Evolutionary conservation across 1,140 invertebrate species (phyloP), one percentile per base, ranked within the genome.

Genomic region (Drosophila oshimai): DNA sequence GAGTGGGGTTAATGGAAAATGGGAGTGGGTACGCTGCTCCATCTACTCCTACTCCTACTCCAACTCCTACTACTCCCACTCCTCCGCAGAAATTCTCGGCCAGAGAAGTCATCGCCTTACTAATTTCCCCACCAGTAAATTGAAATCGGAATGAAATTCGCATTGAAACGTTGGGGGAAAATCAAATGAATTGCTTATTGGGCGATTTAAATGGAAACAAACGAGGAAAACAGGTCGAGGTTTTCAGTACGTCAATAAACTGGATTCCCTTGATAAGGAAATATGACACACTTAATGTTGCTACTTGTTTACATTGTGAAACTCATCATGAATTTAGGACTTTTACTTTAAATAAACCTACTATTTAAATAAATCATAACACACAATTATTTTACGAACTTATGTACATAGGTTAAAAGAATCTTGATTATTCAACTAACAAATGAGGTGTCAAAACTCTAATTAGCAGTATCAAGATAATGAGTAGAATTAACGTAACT

Each of bases 51-150:
- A 44, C 50, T 44, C 24, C 42, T 9, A 24, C 20, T 31, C 26
- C 31, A 20, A 28, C 3, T 58, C 12, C 24, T 0, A 20, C 10
- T 26, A 29, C 15, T 54, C 50, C 24, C 4, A 28, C 60, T 61
- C 22, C 39, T 61, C 5, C 10, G 4, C 39, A 53, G 12, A 42
- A 54, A 46, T 15, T 33, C 13, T 33, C 15, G 44, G 15, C n/a
- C 47, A 20, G 4, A 29, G 61, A 50, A 54, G 47, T 62, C 69
- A 61, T 29, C 39, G 57, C 31, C 45, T 60, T 20, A 49, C 45
- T 74, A 78, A 83, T 83, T 64, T 47, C 33, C 33, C 31, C 7
- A 6, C 44, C 3, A 50, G 29, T 39, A 39, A 44, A 74, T 78
- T 74, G 24, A 83, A 57, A 58, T 53, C 61, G 41, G 62, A 62